Evolutionary conservation across 2,113 vertebrate genomes (phyloP), one percentile per base, ranked within the genome.

Genomic region (Acanthochromis polyacanthus): DNA sequence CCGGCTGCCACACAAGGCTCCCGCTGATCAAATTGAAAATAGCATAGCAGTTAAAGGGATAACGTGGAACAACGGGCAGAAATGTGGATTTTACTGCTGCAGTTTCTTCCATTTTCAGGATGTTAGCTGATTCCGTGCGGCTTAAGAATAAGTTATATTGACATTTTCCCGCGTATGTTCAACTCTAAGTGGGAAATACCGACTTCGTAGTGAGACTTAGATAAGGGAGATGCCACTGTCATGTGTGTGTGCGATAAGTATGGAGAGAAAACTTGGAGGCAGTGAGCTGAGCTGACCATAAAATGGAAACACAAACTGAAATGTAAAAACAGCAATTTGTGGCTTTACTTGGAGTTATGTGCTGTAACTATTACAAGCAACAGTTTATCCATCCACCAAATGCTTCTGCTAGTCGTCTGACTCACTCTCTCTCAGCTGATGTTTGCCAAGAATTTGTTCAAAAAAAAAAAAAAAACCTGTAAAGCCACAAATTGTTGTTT

Each of bases 1-100:
- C 62, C 7, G 38, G 64, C 59, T 74, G 59, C 59, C 68, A 71
- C 77, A 51, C 52, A 74, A 71, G 57, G 63, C 78, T 84, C 30
- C 60, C 55, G 83, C 67, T 79, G 73, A 79, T 57, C 51, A 60
- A 58, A 66, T 62, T 59, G 56, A 71, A 74, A 78, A 64, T 25
- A 71, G 52, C 38, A 71, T 1, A 17, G 59, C 10, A 23, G 51
- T 15, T 67, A 36, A 8, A 71, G 10, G 36, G 66, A 68, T 17
- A 23, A 46, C 10, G 10, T 3, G 12, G 51, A 48, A 58, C 50
- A 69, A 58, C 28, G 45, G 46, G 43, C n/a, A 25, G 32, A n/a
- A 43, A 43, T 11, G 38, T 40, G 38, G 38, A 40, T 40, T 40
- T 40, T 12, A 11, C 40, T 4, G 40, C 40, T 14, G 40, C 40